These are phyloP conservation scores for Rhingia campestris DNA, from an alignment of 2,888 invertebrate genomes.

Conservation along the genomic window DNA sequence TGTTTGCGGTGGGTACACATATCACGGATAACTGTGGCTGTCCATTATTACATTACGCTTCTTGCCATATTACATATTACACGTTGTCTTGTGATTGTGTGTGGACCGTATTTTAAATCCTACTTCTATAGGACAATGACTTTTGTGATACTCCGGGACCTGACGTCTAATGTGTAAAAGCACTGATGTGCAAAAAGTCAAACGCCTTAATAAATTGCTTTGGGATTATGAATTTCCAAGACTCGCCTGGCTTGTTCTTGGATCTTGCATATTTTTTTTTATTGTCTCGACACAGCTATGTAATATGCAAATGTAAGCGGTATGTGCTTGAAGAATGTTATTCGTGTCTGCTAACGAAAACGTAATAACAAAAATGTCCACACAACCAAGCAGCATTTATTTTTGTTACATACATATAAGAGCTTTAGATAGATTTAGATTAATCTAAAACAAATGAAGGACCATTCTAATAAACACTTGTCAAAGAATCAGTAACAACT, in stretches of 20 bases:
- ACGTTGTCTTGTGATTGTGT: neutral
- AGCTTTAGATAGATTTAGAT: too few species aligned
- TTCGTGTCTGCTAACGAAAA: conserved; percentile 27
- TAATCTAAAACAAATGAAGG: too few species aligned
- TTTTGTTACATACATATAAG: too few species aligned
- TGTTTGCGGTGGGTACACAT: conserved; percentile 53
- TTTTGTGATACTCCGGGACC: conserved; percentile 31
- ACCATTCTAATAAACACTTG: too few species aligned
- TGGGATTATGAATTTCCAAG: conserved; percentile 78
- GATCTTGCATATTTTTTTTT: conserved; percentile 23
- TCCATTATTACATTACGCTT: conserved; percentile 27
- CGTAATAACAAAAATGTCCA: neutral
- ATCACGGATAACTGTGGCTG: conserved; percentile 48
- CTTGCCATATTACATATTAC: neutral
- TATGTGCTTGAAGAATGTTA: neutral
- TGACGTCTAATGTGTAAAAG: conserved; percentile 77
- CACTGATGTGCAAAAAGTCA: conserved; percentile 81
- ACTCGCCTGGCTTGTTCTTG: conserved; percentile 29
- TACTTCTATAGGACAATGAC: conserved; percentile 57
- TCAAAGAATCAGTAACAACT: too few species aligned
- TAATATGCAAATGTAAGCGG: conserved; percentile 68
- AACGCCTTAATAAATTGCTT: conserved; percentile 82
- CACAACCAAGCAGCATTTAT: too few species aligned
- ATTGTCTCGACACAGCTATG: conserved; percentile 32
- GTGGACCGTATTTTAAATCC: conserved; percentile 38